Percentiles rank a stretch among this genome's conserved stretches.
phyloP scores from a whole-genome alignment of 1,140 invertebrate genomes.

The Stegodyphus mimosarum region DNA sequence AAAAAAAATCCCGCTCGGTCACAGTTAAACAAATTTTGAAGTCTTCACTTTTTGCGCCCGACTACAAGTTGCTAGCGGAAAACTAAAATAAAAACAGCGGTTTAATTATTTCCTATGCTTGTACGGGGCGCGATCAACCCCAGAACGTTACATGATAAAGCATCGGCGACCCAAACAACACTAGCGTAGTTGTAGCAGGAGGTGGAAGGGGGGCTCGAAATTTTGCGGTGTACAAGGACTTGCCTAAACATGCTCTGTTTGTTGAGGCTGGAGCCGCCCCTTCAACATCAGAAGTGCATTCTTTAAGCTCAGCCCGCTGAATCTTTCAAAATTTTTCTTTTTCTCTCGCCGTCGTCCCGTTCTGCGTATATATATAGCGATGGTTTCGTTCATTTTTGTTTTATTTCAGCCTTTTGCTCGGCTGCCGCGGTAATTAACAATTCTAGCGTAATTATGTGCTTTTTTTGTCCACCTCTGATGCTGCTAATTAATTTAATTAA shows the following conservation, averaged over 20 bases:
- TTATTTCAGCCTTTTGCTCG: constrained; percentile 49
- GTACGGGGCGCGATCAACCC: neutral
- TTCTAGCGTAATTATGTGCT: constrained; percentile 59
- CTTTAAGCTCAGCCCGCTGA: constrained; percentile 43
- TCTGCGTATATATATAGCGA: neutral
- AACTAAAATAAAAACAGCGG: constrained; percentile 15
- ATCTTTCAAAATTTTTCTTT: constrained; percentile 57
- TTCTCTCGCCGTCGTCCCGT: neutral
- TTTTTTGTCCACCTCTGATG: constrained; percentile 59
- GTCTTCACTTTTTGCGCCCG: constrained; percentile 51
- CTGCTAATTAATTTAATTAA: constrained; percentile 61
- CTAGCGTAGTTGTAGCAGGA: neutral
- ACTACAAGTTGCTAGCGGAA: constrained; percentile 18
- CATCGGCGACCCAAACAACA: constrained; percentile 27
- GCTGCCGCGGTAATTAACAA: constrained; percentile 55
- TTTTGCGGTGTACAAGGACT: constrained; percentile 46
- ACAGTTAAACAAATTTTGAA: constrained; percentile 59
- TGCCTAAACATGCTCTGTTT: constrained; percentile 53
- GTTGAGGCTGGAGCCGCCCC: constrained; percentile 41
- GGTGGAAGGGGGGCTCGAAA: neutral
- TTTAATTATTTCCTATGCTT: constrained; percentile 43
- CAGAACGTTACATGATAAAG: constrained; percentile 53
- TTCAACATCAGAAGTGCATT: constrained; percentile 18
- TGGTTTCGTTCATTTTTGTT: constrained; percentile 14
- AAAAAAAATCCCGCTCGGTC: neutral